Percentiles rank a stretch among this genome's conserved stretches.
Conservation (phyloP, 2,797 vertebrate genomes). For the Gastrophryne carolinensis region DNA sequence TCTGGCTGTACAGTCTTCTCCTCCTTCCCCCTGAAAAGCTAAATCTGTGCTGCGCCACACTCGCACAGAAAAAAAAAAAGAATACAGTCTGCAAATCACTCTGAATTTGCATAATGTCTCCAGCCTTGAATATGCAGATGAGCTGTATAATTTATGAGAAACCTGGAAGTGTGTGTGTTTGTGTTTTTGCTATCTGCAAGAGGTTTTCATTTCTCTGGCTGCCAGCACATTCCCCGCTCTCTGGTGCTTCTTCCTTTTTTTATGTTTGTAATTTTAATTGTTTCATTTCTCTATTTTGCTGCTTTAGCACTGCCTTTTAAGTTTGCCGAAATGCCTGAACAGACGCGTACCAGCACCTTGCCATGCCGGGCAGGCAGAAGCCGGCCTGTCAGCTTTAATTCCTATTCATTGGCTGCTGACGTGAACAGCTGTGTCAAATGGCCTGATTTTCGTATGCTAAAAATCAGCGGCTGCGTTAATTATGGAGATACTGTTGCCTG, state of each 20-base stretch:
- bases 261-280: neutral
- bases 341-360: neutral
- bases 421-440: neutral
- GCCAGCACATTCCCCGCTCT: neutral
- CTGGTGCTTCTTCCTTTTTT: neutral
- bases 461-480: conserved; percentile 17
- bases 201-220: conserved; percentile 16
- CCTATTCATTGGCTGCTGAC: conserved; percentile 8
- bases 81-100: conserved; percentile 95
- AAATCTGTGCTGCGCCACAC: conserved; percentile 68
- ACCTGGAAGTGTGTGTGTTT: conserved; percentile 66
- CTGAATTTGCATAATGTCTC: conserved; percentile 96
- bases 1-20: conserved; percentile 29
- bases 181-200: conserved; percentile 7
- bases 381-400: conserved; percentile 6
- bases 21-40: conserved; percentile 72
- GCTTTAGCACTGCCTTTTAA: neutral
- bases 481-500: neutral
- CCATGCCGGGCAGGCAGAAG: neutral
- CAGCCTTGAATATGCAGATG: conserved; percentile 95
- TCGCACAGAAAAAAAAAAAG: conserved; percentile 83
- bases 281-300: neutral
- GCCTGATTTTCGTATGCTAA: conserved; percentile 7
- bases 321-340: neutral
- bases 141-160: conserved; percentile 94